phyloP scores from a whole-genome alignment of 2,888 invertebrate genomes.

The Nymphalis c-album region DNA sequence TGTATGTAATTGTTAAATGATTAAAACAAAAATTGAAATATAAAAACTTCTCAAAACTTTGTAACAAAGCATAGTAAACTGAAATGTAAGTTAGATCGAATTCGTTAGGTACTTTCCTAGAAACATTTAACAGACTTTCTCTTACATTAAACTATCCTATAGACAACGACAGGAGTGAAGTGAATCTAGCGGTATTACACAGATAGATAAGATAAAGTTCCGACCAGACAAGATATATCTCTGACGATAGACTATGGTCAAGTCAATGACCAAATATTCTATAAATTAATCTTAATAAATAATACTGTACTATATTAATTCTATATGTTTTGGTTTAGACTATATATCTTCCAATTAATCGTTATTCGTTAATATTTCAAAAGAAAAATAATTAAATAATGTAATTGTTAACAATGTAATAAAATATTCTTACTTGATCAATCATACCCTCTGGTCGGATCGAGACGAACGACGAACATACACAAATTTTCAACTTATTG shows the following conservation, averaged over 20 bases:
- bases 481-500: conserved; percentile 60
- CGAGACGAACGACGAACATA: conserved; percentile 13
- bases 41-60: not conserved
- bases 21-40: too few species aligned
- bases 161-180: conserved; percentile 18
- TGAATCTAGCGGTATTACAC: conserved; percentile 28
- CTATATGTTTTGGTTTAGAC: too few species aligned
- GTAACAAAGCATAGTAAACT: not conserved
- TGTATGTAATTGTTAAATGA: too few species aligned
- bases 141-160: conserved; percentile 22
- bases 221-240: conserved; percentile 18
- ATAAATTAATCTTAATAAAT: too few species aligned
- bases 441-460: conserved; percentile 7
- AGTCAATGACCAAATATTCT: too few species aligned
- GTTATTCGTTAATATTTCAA: too few species aligned
- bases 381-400: too few species aligned
- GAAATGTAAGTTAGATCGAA: not conserved
- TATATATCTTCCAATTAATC: too few species aligned
- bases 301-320: too few species aligned
- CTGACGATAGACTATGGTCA: too few species aligned
- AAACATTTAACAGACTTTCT: conserved; percentile 4
- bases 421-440: not conserved
- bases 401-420: too few species aligned
- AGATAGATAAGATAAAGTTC: conserved; percentile 11
- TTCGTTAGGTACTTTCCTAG: not conserved